Percentiles rank a stretch among this genome's conserved stretches.
phyloP scores from a whole-genome alignment of 2,797 vertebrate species.

The Hyperoplus lanceolatus region DNA sequence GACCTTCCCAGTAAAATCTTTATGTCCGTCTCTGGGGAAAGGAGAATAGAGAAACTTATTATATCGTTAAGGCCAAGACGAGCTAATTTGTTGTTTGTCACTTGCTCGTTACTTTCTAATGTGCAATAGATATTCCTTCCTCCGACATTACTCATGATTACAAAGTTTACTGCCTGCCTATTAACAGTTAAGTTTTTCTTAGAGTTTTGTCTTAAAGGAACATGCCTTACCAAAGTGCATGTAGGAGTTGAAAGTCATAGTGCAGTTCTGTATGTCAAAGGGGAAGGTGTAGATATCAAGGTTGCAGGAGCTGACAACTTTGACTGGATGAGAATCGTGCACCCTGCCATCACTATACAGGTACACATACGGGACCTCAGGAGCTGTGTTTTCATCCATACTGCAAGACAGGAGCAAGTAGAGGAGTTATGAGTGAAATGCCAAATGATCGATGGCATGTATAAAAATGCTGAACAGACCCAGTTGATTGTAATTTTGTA shows the following conservation, averaged over 20 bases:
- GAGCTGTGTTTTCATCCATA: conserved; percentile 82
- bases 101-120: no score
- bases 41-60: not conserved
- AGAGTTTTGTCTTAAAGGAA: not conserved
- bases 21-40: conserved; percentile 71
- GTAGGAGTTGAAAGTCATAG: conserved; percentile 78
- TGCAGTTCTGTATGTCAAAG: conserved; percentile 86
- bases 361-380: conserved; percentile 75
- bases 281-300: conserved; percentile 86
- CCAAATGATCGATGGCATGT: not conserved
- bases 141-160: not conserved
- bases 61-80: not conserved
- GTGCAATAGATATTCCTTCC: no score
- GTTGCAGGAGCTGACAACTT: conserved; percentile 83
- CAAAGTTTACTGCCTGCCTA: not conserved
- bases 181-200: not conserved
- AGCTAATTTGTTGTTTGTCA: not conserved
- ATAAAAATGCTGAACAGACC: no score
- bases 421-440: not conserved
- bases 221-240: conserved; percentile 73
- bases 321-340: conserved; percentile 66
- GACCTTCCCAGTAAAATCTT: conserved; percentile 49
- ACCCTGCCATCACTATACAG: conserved; percentile 66
- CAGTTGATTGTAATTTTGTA: no score
- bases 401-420: conserved; percentile 64